Evolutionary conservation across 2,797 vertebrate genomes (phyloP).

Genomic region (Rhinophrynus dorsalis): DNA sequence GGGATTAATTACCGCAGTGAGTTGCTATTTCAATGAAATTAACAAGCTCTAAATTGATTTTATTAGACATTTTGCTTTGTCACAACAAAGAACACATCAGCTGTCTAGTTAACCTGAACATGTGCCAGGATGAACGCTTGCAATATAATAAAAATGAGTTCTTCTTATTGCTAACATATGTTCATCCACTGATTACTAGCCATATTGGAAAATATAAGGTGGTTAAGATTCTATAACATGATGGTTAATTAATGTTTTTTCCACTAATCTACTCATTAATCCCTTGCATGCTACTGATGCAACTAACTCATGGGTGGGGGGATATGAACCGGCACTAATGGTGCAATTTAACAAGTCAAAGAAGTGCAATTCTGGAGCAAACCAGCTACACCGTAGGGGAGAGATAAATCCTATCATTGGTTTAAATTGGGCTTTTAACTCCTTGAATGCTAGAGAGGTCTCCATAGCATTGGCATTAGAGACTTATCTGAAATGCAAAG

Average conservation of each 20-base stretch:
- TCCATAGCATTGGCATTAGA: no score
- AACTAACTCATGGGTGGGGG: no score
- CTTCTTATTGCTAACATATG: neutral
- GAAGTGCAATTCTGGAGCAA: no score
- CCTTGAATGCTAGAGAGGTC: no score
- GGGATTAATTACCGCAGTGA: slow-evolving; percentile 50
- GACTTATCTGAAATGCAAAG: no score
- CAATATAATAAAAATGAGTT: neutral
- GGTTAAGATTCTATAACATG: neutral
- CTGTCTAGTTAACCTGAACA: slow-evolving; percentile 46
- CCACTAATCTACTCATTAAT: neutral
- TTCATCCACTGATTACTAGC: neutral
- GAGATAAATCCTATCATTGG: no score
- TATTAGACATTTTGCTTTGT: slow-evolving; percentile 47
- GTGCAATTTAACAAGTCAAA: no score
- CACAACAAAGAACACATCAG: slow-evolving; percentile 51
- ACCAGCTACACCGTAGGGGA: no score
- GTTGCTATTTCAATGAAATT: slow-evolving; percentile 48
- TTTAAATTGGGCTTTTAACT: no score
- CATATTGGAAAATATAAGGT: neutral
- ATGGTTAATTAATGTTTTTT: neutral
- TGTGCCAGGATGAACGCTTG: slow-evolving; percentile 22
- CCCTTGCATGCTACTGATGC: no score
- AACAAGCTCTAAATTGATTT: slow-evolving; percentile 50
- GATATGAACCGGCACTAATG: no score